A percentile compares a stretch with the other conserved stretches of the same genome.
Conservation (phyloP, 64 coral and sea anemone genomes). For the Anthopleura sola region DNA sequence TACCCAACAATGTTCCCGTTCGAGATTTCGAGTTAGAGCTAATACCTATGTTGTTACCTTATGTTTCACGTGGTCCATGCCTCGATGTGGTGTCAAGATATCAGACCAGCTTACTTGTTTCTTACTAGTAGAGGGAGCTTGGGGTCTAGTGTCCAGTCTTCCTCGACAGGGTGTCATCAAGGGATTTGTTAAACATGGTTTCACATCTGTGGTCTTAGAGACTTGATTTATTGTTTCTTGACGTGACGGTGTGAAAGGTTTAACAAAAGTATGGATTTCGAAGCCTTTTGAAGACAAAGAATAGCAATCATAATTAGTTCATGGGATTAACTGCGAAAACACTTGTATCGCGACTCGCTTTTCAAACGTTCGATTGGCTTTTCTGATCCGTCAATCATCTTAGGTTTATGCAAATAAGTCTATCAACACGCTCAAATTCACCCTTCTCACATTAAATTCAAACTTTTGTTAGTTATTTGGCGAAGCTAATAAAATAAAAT, state of each 20-base stretch:
- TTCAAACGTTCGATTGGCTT: no score
- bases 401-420: no score
- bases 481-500: no score
- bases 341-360: no score
- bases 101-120: constrained; percentile 10
- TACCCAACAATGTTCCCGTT: no score
- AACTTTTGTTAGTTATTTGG: no score
- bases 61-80: neutral
- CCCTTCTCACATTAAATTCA: no score
- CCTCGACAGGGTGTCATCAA: constrained; percentile 5
- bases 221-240: neutral
- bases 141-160: neutral
- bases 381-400: no score
- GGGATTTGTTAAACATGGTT: neutral
- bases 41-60: neutral
- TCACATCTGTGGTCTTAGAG: neutral
- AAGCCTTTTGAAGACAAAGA: neutral
- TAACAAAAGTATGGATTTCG: neutral
- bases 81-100: constrained; percentile 1
- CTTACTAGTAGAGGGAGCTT: neutral
- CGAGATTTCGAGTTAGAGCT: no score
- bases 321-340: no score
- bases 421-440: no score
- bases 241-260: neutral
- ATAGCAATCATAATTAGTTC: neutral